Evolutionary conservation across 1,140 invertebrate genomes (phyloP).

Genomic region (Pseudoatta argentina): DNA sequence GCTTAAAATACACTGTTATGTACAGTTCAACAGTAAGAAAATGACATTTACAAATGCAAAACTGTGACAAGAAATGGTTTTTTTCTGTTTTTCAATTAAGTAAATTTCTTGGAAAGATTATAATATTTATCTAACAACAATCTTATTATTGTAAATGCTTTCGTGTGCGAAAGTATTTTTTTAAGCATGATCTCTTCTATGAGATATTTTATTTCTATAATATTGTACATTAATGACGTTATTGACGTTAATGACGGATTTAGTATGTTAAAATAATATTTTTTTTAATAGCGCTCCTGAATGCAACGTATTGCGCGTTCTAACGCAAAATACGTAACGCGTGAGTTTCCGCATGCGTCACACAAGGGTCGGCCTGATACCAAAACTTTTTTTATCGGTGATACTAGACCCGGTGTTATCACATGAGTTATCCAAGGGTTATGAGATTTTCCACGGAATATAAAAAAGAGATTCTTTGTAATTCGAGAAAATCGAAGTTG

Average conservation of each 20-base stretch:
- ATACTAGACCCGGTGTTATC: constrained; percentile 29
- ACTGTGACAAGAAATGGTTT: constrained; percentile 27
- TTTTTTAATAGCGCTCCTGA: not conserved
- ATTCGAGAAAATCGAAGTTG: not conserved
- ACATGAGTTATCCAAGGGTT: not conserved
- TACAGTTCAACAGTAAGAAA: not conserved
- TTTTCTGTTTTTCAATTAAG: constrained; percentile 32
- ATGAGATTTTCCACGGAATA: constrained; percentile 5
- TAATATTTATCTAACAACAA: not conserved
- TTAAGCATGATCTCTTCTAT: not conserved
- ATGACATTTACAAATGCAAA: not conserved
- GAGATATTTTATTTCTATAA: not conserved
- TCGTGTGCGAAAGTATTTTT: not conserved
- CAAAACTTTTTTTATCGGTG: constrained; percentile 10
- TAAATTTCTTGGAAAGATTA: constrained; percentile 9
- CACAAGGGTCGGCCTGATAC: constrained; percentile 1
- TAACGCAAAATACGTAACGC: not conserved
- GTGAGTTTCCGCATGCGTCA: constrained; percentile 28
- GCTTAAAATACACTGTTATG: not conserved
- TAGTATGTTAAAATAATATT: not conserved
- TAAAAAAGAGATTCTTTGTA: not conserved
- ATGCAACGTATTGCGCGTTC: not conserved
- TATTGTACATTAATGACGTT: not conserved
- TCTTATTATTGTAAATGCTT: not conserved
- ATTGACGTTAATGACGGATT: not conserved